A percentile compares a stretch with the other conserved stretches of the same genome.
Conservation (phyloP, 2,113 vertebrate genomes). For the Scophthalmus maximus region DNA sequence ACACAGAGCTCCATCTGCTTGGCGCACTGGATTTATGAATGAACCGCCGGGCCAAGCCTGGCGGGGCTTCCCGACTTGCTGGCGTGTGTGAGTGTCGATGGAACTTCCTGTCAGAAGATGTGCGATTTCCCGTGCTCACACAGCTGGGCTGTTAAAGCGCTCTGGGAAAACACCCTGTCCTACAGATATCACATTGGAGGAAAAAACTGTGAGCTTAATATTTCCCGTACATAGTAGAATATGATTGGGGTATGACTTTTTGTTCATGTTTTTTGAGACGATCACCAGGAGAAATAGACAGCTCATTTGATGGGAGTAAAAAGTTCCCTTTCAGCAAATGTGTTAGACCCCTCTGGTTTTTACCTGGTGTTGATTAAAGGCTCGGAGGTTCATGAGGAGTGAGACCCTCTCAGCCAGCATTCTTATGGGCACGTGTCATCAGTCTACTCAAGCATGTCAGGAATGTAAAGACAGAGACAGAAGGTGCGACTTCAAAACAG, state of each 20-base stretch:
- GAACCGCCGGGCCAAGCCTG: conserved; percentile 42
- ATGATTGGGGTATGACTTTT: neutral
- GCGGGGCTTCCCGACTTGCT: conserved; percentile 66
- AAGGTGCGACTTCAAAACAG: conserved; percentile 23
- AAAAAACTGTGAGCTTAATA: conserved; percentile 17
- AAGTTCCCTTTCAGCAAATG: conserved; percentile 11
- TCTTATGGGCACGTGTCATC: conserved; percentile 62
- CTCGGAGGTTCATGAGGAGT: conserved; percentile 24
- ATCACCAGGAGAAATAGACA: neutral
- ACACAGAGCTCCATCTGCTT: conserved; percentile 24
- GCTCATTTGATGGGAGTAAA: neutral
- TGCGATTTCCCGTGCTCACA: conserved; percentile 65
- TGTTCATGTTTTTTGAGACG: neutral
- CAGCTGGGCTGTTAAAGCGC: conserved; percentile 54
- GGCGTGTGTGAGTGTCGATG: conserved; percentile 25
- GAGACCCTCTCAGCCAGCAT: conserved; percentile 30
- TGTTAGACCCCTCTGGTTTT: neutral
- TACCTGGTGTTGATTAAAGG: conserved; percentile 28
- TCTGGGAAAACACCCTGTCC: conserved; percentile 60
- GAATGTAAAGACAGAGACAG: conserved; percentile 61
- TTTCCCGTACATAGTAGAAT: neutral
- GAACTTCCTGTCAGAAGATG: conserved; percentile 77
- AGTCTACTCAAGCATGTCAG: conserved; percentile 52
- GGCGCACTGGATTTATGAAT: conserved; percentile 70
- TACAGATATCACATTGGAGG: conserved; percentile 15